Percentiles rank a stretch among this genome's conserved stretches.
phyloP scores from a whole-genome alignment of 1,140 invertebrate species.

The Ostrea denselamellosa region DNA sequence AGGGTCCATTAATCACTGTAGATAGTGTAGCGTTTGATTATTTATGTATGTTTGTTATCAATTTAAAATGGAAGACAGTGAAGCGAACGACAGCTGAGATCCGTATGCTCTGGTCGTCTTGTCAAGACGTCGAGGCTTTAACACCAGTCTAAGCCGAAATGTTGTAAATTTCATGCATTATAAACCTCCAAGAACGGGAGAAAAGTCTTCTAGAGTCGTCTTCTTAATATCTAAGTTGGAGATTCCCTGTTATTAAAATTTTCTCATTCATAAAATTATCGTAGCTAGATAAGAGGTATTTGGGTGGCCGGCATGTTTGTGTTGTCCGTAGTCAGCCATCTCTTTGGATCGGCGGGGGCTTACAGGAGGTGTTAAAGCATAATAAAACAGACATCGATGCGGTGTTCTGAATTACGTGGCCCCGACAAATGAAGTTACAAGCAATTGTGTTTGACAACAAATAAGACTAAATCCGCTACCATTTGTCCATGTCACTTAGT shows the following conservation, averaged over 20 bases:
- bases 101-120: too few species aligned
- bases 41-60: not conserved
- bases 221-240: not conserved
- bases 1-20: not conserved
- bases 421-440: slow-evolving; percentile 28
- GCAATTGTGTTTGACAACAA: slow-evolving; percentile 35
- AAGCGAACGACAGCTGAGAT: not conserved
- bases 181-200: not conserved
- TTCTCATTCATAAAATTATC: slow-evolving; percentile 26
- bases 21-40: not conserved
- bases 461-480: not conserved
- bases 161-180: slow-evolving; percentile 1
- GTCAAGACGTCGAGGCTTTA: not conserved
- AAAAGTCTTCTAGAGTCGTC: not conserved
- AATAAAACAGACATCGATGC: not conserved
- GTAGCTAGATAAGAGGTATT: slow-evolving; percentile 9
- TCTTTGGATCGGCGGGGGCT: not conserved
- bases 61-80: not conserved
- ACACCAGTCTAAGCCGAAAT: not conserved
- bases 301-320: not conserved
- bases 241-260: slow-evolving; percentile 1
- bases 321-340: not conserved
- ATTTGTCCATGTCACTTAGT: slow-evolving; percentile 1
- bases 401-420: slow-evolving; percentile 3
- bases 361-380: slow-evolving; percentile 20